phyloP scores from a whole-genome alignment of 92 coral and sea anemone genomes.

The Palythoa caribaeorum region DNA sequence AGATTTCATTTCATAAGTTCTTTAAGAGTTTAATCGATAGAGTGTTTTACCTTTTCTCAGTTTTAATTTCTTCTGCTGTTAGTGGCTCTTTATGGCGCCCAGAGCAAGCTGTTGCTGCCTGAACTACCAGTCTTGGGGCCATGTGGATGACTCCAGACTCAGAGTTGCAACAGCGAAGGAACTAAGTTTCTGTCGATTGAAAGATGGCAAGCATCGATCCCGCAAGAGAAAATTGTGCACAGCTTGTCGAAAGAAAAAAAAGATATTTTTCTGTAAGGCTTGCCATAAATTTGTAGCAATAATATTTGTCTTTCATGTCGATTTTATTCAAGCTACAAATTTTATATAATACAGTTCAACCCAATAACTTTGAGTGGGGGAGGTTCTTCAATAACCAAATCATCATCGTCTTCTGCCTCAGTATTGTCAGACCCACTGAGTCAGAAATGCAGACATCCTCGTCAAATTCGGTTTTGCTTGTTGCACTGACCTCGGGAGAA shows the following conservation, averaged over 20 bases:
- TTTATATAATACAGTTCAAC: too few species aligned
- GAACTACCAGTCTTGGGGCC: conserved; percentile 24
- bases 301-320: too few species aligned
- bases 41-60: background rate
- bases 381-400: too few species aligned
- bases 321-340: too few species aligned
- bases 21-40: background rate
- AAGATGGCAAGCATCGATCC: conserved; percentile 49
- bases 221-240: conserved; percentile 45
- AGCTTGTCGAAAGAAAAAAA: conserved; percentile 24
- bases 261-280: too few species aligned
- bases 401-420: too few species aligned
- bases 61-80: conserved; percentile 9
- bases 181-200: conserved; percentile 33
- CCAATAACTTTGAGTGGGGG: too few species aligned
- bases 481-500: background rate
- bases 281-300: too few species aligned
- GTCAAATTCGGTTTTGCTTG: background rate
- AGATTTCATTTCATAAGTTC: background rate
- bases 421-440: too few species aligned
- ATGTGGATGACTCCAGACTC: background rate
- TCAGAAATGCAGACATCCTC: too few species aligned
- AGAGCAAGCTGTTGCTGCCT: conserved; percentile 31
- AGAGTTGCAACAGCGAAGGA: conserved; percentile 8
- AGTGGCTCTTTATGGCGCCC: conserved; percentile 20